A percentile compares a stretch with the other conserved stretches of the same genome.
Evolutionary conservation across 2,888 invertebrate genomes (phyloP).

Genomic region (Onchidella celtica): DNA sequence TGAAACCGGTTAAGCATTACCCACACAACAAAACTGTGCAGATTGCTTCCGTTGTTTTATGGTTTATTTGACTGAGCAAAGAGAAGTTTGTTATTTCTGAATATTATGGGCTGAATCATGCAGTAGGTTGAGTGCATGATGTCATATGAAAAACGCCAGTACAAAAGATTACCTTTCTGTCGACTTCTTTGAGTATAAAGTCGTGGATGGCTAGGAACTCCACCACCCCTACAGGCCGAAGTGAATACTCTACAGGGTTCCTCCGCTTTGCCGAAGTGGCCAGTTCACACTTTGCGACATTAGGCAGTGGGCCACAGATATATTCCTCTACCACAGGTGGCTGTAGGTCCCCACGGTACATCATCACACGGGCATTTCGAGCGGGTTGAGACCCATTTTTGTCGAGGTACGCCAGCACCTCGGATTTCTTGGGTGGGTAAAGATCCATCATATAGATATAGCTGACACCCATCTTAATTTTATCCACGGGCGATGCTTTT

Average conservation of each 20-base stretch:
- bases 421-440: slow-evolving; percentile 57
- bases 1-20: too few relatives aligned
- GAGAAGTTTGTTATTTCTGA: too few relatives aligned
- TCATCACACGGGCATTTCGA: slow-evolving; percentile 61
- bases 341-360: slow-evolving; percentile 61
- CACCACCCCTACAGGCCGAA: slow-evolving; percentile 26
- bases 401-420: slow-evolving; percentile 57
- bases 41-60: too few relatives aligned
- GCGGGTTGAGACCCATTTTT: slow-evolving; percentile 52
- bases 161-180: slow-evolving; percentile 40
- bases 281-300: slow-evolving; percentile 37
- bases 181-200: slow-evolving; percentile 21
- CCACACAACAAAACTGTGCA: too few relatives aligned
- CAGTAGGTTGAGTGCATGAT: too few relatives aligned
- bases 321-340: slow-evolving; percentile 64
- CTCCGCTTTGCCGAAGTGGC: slow-evolving; percentile 31
- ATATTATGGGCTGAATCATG: too few relatives aligned
- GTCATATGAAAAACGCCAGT: too few relatives aligned
- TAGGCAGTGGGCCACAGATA: slow-evolving; percentile 43
- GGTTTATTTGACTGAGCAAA: too few relatives aligned
- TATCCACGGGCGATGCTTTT: slow-evolving; percentile 47
- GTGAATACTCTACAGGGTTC: slow-evolving; percentile 48
- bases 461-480: slow-evolving; percentile 42
- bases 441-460: slow-evolving; percentile 60
- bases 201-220: slow-evolving; percentile 30